Conservation (phyloP, 2,797 vertebrate genomes). For the Cyprinodon diabolis region DNA sequence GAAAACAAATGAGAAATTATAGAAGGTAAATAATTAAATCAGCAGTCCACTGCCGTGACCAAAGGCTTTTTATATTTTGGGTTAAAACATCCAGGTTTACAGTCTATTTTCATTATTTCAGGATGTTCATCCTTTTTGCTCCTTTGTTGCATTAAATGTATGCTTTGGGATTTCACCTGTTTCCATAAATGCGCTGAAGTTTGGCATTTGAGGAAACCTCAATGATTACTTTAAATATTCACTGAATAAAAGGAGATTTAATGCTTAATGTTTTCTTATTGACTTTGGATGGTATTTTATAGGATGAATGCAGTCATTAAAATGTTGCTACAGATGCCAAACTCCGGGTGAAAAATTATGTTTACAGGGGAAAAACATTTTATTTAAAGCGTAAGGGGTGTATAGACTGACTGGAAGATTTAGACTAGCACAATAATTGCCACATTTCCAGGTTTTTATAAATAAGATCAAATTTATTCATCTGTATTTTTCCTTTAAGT, state of each 20-base stretch:
- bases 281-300: not conserved
- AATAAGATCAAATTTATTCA: not conserved
- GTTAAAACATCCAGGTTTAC: not conserved
- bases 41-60: not conserved
- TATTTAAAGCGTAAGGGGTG: too few species aligned
- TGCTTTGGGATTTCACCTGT: too few species aligned
- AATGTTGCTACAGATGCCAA: constrained; percentile 7
- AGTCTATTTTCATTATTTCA: not conserved
- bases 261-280: not conserved
- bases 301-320: not conserved
- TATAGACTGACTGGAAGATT: too few species aligned
- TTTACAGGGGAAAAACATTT: not conserved
- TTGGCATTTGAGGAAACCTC: not conserved
- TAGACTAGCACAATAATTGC: not conserved
- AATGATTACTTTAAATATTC: not conserved
- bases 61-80: not conserved
- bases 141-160: too few species aligned
- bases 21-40: not conserved
- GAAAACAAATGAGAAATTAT: not conserved
- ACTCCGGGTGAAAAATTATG: not conserved
- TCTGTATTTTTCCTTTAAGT: not conserved
- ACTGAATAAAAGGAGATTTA: not conserved
- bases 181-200: not conserved
- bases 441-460: not conserved
- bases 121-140: not conserved